A percentile compares a stretch with the other conserved stretches of the same genome.
These are phyloP conservation scores for Mesorhabditis spiculigera DNA, from an alignment of 2,888 invertebrate genomes.

Conservation along the genomic window DNA sequence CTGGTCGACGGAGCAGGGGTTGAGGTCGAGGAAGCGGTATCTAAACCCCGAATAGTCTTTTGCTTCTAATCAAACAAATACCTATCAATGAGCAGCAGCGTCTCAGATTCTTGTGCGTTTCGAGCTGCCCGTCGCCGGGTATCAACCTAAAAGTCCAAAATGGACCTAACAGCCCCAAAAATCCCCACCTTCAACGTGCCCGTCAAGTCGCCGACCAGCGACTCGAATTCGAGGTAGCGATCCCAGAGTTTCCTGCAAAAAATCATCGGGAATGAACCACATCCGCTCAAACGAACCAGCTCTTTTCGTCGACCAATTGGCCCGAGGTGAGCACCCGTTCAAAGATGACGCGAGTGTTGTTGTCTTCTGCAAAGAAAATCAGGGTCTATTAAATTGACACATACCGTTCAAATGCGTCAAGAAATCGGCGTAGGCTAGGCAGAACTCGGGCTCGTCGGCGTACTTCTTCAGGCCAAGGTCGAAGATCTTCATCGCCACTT, in stretches of 20 bases:
- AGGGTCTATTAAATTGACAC: neutral
- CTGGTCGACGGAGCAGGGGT: slow-evolving; percentile 86
- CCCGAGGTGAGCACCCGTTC: slow-evolving; percentile 91
- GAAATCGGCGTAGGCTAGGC: slow-evolving; percentile 92
- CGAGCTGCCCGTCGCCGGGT: slow-evolving; percentile 51
- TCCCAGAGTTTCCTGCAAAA: slow-evolving; percentile 87
- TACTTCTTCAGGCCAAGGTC: slow-evolving; percentile 95
- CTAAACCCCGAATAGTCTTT: slow-evolving; percentile 28
- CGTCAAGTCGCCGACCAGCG: slow-evolving; percentile 92
- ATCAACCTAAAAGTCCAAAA: neutral
- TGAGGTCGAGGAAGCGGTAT: slow-evolving; percentile 89
- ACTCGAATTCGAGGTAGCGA: slow-evolving; percentile 94
- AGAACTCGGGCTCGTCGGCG: slow-evolving; percentile 88
- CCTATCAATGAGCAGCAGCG: slow-evolving; percentile 86
- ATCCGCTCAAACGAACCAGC: slow-evolving; percentile 22
- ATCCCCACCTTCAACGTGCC: slow-evolving; percentile 92
- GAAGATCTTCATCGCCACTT: slow-evolving; percentile 91
- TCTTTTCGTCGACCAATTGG: slow-evolving; percentile 79
- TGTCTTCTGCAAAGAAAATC: slow-evolving; percentile 76
- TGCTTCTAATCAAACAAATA: slow-evolving; percentile 12
- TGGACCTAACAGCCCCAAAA: neutral
- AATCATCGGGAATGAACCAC: neutral
- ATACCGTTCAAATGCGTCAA: slow-evolving; percentile 91
- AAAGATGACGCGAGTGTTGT: slow-evolving; percentile 97
- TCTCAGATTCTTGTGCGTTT: slow-evolving; percentile 85